phyloP scores from a whole-genome alignment of 1,140 invertebrate species.

The Proales similis region DNA sequence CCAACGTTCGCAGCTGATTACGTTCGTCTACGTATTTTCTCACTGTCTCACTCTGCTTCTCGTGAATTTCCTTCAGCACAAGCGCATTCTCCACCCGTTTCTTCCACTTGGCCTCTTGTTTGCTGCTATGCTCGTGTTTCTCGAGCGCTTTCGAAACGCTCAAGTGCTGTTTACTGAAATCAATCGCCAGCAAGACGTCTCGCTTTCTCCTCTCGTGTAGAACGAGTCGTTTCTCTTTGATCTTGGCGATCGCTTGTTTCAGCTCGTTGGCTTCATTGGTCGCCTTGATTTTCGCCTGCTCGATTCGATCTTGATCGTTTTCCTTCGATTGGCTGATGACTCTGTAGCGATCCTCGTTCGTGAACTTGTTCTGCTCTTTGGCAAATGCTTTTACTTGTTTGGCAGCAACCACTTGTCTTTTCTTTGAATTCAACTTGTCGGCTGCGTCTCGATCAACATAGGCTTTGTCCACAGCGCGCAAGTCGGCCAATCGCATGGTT shows the following conservation, averaged over 20 bases:
- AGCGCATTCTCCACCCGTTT: too few species aligned
- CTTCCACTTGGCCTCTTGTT: too few species aligned
- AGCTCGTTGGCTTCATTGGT: slow-evolving; percentile 43
- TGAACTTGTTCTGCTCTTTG: not conserved
- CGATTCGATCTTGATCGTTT: slow-evolving; percentile 42
- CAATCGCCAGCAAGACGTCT: slow-evolving; percentile 45
- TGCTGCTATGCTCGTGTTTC: slow-evolving; percentile 48
- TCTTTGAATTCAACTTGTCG: slow-evolving; percentile 39
- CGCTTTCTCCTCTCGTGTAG: slow-evolving; percentile 41
- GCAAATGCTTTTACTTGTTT: not conserved
- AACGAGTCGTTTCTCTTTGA: slow-evolving; percentile 43
- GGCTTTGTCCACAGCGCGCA: slow-evolving; percentile 49
- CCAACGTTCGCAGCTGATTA: too few species aligned
- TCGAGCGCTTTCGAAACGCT: slow-evolving; percentile 50
- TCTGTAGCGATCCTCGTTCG: slow-evolving; percentile 44
- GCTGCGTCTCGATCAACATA: slow-evolving; percentile 47
- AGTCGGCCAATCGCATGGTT: slow-evolving; percentile 49
- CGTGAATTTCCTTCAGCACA: too few species aligned
- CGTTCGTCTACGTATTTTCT: too few species aligned
- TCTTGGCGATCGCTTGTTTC: slow-evolving; percentile 42
- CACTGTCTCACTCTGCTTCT: too few species aligned
- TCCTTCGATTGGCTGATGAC: slow-evolving; percentile 42
- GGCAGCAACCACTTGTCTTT: slow-evolving; percentile 1
- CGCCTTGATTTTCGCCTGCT: slow-evolving; percentile 42
- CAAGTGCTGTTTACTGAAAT: slow-evolving; percentile 50